phyloP scores from a whole-genome alignment of 2,113 vertebrate species.

The Pogona vitticeps region DNA sequence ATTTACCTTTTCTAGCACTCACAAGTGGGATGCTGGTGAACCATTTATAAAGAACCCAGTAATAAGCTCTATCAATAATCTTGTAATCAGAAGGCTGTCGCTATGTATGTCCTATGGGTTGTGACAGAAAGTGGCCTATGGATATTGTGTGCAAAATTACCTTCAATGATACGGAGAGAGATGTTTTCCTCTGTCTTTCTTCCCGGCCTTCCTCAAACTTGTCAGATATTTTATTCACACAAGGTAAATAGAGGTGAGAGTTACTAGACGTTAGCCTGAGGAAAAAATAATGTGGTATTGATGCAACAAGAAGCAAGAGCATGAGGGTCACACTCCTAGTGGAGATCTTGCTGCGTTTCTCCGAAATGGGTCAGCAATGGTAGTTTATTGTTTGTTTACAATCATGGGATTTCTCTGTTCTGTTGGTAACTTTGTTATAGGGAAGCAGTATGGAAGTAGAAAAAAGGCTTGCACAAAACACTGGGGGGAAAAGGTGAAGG shows the following conservation, averaged over 20 bases:
- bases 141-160: neutral
- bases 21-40: no score
- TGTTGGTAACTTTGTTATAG: neutral
- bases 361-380: neutral
- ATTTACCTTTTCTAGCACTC: no score
- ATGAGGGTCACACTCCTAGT: neutral
- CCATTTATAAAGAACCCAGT: no score
- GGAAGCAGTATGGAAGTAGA: neutral
- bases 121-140: neutral
- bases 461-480: neutral
- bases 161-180: neutral
- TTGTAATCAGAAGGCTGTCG: neutral
- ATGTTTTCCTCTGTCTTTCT: neutral
- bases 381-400: neutral
- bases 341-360: neutral
- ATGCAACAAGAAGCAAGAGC: neutral
- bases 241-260: conserved; percentile 9
- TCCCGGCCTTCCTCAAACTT: neutral
- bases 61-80: neutral
- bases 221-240: neutral
- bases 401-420: neutral
- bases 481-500: neutral
- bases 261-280: neutral
- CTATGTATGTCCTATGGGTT: neutral
- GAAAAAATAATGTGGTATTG: neutral